phyloP scores from a whole-genome alignment of 1,140 invertebrate species.

The Drosophila simulans region DNA sequence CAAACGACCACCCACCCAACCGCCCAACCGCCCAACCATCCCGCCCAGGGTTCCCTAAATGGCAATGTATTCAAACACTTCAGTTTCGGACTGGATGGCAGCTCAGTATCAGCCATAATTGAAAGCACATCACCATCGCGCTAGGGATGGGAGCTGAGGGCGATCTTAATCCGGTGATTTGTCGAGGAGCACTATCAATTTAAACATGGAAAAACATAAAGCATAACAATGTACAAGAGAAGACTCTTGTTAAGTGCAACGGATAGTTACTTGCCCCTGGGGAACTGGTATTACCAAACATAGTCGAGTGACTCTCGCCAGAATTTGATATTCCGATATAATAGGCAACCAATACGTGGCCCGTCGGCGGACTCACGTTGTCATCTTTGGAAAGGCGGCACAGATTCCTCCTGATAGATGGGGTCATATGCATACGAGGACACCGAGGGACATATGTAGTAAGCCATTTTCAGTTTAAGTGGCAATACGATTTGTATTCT shows the following conservation, averaged over 20 bases:
- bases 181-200: no score
- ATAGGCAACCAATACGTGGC: constrained; percentile 27
- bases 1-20: not conserved
- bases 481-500: constrained; percentile 81
- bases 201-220: not conserved
- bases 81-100: constrained; percentile 76
- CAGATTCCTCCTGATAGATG: not conserved
- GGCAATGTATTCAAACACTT: constrained; percentile 82
- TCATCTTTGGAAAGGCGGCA: constrained; percentile 16
- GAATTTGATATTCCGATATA: not conserved
- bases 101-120: constrained; percentile 62
- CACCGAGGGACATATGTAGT: constrained; percentile 60
- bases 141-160: constrained; percentile 6
- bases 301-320: not conserved
- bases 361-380: constrained; percentile 14
- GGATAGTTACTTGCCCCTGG: no score
- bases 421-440: constrained; percentile 35
- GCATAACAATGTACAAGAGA: not conserved
- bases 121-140: constrained; percentile 50
- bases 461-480: constrained; percentile 78
- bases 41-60: constrained; percentile 42
- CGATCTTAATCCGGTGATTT: not conserved
- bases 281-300: not conserved
- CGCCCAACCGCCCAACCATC: not conserved
- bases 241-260: no score